These are phyloP conservation scores for Phainopepla nitens DNA, from an alignment of 2,113 vertebrate genomes.

Conservation along the genomic window DNA sequence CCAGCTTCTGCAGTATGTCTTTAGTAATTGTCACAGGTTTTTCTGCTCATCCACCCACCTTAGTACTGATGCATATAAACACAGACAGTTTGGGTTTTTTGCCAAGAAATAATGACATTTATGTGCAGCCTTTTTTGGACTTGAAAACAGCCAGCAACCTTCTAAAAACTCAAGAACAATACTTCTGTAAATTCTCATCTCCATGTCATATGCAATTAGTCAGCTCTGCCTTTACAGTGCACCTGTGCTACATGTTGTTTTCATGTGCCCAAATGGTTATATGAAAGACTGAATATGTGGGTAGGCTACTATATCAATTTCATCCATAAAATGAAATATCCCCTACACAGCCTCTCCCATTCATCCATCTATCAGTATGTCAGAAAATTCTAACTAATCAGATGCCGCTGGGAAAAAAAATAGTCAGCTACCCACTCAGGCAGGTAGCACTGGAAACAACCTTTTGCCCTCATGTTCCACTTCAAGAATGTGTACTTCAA, in stretches of 20 bases:
- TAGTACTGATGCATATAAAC: neutral
- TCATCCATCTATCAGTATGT: neutral
- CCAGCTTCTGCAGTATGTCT: neutral
- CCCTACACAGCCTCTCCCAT: neutral
- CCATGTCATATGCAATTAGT: neutral
- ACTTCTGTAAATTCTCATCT: neutral
- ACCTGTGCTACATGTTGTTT: neutral
- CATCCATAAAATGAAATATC: neutral
- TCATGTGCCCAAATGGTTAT: neutral
- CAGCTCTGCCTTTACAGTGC: neutral
- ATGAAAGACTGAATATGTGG: neutral
- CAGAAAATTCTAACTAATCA: neutral
- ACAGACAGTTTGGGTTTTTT: slow-evolving; percentile 3
- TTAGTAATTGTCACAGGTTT: neutral
- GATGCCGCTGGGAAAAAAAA: neutral
- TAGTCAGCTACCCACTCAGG: neutral
- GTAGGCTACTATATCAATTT: neutral
- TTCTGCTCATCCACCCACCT: neutral
- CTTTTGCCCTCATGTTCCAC: neutral
- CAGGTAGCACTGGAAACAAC: neutral
- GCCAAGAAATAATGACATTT: neutral
- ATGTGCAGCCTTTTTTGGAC: neutral
- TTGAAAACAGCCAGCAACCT: neutral
- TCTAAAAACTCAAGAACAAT: neutral
- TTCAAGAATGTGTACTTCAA: neutral